Base-by-base conservation (phyloP, 1,140 invertebrate genomes). In the Drosophila repletoides region DNA sequence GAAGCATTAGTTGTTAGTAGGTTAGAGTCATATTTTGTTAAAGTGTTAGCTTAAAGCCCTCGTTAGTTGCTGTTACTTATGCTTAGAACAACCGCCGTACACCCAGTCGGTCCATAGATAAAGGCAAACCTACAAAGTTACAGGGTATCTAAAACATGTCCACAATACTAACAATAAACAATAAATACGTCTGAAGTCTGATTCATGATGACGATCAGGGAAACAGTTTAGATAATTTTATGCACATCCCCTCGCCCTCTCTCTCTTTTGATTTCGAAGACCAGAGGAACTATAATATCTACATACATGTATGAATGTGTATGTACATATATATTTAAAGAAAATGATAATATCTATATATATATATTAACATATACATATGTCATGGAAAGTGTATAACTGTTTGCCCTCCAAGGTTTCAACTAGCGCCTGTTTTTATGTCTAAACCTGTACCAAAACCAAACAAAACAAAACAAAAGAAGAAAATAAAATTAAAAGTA, bases 381-480 rank as follows among this genome's bases (percentile, higher is more conserved):
- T 55, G 38, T 63, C 55, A 63, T 52, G 38, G 48, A 31, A 61
- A 58, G 60, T 72, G 53, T 77, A 64, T 48, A 81, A 76, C 76
- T 79, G 75, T 79, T 76, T 75, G 71, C 79, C 79, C 79, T 83
- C 79, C 80, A 84, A 84, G 79, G 79, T 84, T 84, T 84, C 79
- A 84, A 79, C 80, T 75, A 75, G 70, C 79, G 80, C 79, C 79
- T 84, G 66, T 84, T 79, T 83, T 84, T 65, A 79, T 68, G 79
- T 84, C 70, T 79, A 65, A 72, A 64, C 43, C 72, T 81, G 72
- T 81, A 80, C 76, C 72, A 79, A 80, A 40, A 53, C 38, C 31
- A 4, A 65, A 56, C 26, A 52, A 38, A 22, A 46, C 9, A 24
- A 51, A 24, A 31, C 29, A 31, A 52, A 49, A 26, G n/a, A n/a